These are phyloP conservation scores for Bovichtus diacanthus DNA, from an alignment of 2,797 vertebrate genomes.

Conservation along the genomic window DNA sequence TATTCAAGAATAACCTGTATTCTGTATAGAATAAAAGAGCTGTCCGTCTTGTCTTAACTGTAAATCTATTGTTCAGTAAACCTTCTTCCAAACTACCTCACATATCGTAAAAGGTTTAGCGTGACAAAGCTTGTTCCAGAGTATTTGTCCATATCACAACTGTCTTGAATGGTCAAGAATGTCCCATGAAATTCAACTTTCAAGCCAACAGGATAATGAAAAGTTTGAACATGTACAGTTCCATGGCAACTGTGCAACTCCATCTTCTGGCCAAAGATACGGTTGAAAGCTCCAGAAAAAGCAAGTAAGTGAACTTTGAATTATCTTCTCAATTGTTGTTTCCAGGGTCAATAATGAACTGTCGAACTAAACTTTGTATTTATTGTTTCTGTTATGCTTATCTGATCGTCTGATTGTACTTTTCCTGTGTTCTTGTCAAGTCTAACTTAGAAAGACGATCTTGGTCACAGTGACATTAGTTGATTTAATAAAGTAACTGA, in stretches of 20 bases:
- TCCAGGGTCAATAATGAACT: background rate
- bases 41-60: too few relatives aligned
- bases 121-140: background rate
- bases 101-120: background rate
- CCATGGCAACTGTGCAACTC: background rate
- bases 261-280: background rate
- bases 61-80: too few relatives aligned
- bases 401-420: background rate
- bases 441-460: background rate
- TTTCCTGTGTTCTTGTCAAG: background rate
- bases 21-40: too few relatives aligned
- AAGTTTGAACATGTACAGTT: background rate
- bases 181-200: background rate
- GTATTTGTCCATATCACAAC: background rate
- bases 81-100: background rate
- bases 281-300: background rate
- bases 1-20: too few relatives aligned
- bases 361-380: background rate
- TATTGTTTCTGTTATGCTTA: background rate
- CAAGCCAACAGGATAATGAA: background rate
- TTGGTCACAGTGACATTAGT: background rate
- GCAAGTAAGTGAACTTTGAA: background rate
- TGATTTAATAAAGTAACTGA: background rate
- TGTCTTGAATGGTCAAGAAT: background rate
- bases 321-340: background rate